Percentiles rank a stretch among this genome's conserved stretches.
Evolutionary conservation across 2,797 vertebrate genomes (phyloP).

Genomic region (Phaenicophaeus curvirostris): DNA sequence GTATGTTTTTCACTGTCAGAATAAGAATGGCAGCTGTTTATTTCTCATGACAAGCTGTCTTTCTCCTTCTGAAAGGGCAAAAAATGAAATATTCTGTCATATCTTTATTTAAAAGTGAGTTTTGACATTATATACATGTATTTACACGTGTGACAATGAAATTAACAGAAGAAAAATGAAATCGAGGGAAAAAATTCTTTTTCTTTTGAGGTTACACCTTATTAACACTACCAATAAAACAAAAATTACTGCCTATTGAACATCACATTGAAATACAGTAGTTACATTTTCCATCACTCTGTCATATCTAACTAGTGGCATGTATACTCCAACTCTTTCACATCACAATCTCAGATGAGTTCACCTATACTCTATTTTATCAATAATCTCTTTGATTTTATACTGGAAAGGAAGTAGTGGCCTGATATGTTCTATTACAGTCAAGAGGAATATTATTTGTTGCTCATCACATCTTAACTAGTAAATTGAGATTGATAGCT

Average conservation of each 20-base stretch:
- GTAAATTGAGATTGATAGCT: not conserved
- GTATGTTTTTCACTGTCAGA: not conserved
- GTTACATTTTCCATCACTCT: not conserved
- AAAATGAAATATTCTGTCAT: slow-evolving; percentile 3
- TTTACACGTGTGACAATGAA: not conserved
- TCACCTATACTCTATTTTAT: not conserved
- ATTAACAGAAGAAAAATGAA: not conserved
- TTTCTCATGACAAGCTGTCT: not conserved
- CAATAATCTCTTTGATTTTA: not conserved
- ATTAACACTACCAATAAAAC: not conserved
- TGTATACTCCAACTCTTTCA: not conserved
- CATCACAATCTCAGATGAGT: not conserved
- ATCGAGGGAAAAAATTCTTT: not conserved
- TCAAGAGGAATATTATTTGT: not conserved
- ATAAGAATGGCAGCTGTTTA: not conserved
- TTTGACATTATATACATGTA: not conserved
- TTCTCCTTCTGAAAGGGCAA: not conserved
- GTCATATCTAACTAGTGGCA: not conserved
- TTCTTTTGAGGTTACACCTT: not conserved
- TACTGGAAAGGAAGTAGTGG: not conserved
- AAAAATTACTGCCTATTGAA: not conserved
- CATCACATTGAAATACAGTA: not conserved
- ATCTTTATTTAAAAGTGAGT: slow-evolving; percentile 5
- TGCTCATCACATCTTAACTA: not conserved
- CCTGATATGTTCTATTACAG: not conserved